phyloP scores from a whole-genome alignment of 2,797 vertebrate species.

The Cryptoblepharus egeriae region DNA sequence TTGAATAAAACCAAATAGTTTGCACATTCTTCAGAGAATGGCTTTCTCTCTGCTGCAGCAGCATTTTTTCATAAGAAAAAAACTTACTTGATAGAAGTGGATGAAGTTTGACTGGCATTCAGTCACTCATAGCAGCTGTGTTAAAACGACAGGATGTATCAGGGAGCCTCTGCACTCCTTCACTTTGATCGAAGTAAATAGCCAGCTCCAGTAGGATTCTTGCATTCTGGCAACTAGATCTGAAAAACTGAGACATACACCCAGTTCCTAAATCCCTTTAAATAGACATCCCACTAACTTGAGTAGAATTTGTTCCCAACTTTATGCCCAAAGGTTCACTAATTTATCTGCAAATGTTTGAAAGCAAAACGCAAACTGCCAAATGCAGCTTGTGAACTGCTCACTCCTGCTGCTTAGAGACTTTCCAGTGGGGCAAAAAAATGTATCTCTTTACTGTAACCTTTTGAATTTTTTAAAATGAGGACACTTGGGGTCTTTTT shows the following conservation, averaged over 20 bases:
- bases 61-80: background rate
- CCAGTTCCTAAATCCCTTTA: background rate
- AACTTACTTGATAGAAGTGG: background rate
- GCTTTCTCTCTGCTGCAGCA: background rate
- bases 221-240: background rate
- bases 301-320: background rate
- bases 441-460: too few relatives aligned
- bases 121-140: background rate
- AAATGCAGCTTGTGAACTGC: too few relatives aligned
- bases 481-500: too few relatives aligned
- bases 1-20: conserved; percentile 5
- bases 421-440: too few relatives aligned
- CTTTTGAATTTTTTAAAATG: too few relatives aligned
- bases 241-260: conserved; percentile 9
- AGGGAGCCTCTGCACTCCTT: background rate
- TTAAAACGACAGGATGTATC: background rate
- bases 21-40: background rate
- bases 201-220: background rate
- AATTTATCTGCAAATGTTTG: background rate
- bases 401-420: too few relatives aligned
- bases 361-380: background rate
- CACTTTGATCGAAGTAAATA: conserved; percentile 7
- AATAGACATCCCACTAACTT: background rate
- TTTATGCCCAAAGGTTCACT: background rate
- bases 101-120: background rate